Evolutionary conservation across 2,797 vertebrate species (phyloP), one percentile per base, ranked within the genome.

Genomic region (Tachyglossus aculeatus): DNA sequence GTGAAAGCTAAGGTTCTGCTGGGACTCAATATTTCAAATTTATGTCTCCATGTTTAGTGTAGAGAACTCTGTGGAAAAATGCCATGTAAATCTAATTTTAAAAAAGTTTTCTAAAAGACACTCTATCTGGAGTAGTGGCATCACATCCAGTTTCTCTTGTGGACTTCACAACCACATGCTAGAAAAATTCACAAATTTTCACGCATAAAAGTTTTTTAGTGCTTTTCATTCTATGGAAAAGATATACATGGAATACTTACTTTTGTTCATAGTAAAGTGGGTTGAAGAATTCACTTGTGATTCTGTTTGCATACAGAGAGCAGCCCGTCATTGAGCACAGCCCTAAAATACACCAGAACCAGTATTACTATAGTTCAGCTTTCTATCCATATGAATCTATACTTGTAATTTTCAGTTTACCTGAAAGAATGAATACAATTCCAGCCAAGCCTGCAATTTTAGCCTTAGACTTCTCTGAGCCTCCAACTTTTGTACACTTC

Each of bases 401-500:
- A 51, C 18, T 77, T 69, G 64, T 53, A 71, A 60, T 32, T 27
- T 36, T 68, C 69, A 85, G 80, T 88, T 94, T 95, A 98, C 97
- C 98, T 68, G 91, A 94, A 14, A 99, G 90, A 63, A 98, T 94
- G 90, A 96, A 99, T 67, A 95, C 88, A 63, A 95, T 68, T 74
- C 97, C 98, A 5, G 95, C 93, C 70, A 96, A 82, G 79, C 93
- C 94, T 15, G 96, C 94, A 64, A 98, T 91, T 72, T 94, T 96
- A 53, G 96, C 94, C 92, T 99, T 99, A 82, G 92, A 93, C 80
- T 92, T 92, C 67, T 97, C 93, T 0, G 95, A 94, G 57, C 98
- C 98, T 83, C 97, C 97, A 0, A 99, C 94, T 90, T 96, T 98
- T 54, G 97, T 99, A 78, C 98, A 99, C 83, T 97, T 98, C 98